These are phyloP conservation scores for Trichomalopsis sarcophagae DNA, from an alignment of 1,140 invertebrate species.

Conservation along the genomic window DNA sequence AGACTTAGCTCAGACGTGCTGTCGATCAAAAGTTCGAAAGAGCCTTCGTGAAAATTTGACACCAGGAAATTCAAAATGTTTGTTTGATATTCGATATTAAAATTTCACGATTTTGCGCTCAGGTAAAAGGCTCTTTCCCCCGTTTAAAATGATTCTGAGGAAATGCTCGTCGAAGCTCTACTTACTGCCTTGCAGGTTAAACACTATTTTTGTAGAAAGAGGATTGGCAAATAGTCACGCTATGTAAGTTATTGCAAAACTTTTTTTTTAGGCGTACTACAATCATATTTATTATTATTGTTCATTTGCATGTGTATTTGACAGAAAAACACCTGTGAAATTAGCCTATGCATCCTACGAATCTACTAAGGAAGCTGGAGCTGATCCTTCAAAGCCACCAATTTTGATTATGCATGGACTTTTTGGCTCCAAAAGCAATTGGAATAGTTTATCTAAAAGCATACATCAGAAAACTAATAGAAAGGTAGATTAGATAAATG, in stretches of 20 bases:
- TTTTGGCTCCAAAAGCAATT: conserved; percentile 90
- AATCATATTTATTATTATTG: too few relatives aligned
- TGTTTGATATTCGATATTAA: not conserved
- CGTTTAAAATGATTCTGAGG: conserved; percentile 44
- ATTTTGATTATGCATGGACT: conserved; percentile 90
- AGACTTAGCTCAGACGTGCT: too few relatives aligned
- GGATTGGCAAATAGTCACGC: conserved; percentile 22
- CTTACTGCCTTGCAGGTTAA: conserved; percentile 49
- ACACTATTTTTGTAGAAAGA: conserved; percentile 29
- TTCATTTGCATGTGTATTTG: not conserved
- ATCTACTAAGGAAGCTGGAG: conserved; percentile 63
- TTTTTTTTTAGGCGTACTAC: not conserved
- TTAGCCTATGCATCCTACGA: conserved; percentile 78
- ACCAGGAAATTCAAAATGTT: conserved; percentile 33
- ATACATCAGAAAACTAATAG: conserved; percentile 80
- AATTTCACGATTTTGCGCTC: not conserved
- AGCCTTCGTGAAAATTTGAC: not conserved
- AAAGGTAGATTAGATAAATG: conserved; percentile 72
- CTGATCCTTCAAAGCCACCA: conserved; percentile 71
- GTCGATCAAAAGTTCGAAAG: too few relatives aligned
- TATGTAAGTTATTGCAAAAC: conserved; percentile 28
- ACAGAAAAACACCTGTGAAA: conserved; percentile 70
- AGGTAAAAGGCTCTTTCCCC: not conserved
- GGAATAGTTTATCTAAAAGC: conserved; percentile 86
- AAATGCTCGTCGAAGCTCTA: conserved; percentile 27